Evolutionary conservation across 2,113 vertebrate species (phyloP).

Genomic region (Alaudala cheleensis): DNA sequence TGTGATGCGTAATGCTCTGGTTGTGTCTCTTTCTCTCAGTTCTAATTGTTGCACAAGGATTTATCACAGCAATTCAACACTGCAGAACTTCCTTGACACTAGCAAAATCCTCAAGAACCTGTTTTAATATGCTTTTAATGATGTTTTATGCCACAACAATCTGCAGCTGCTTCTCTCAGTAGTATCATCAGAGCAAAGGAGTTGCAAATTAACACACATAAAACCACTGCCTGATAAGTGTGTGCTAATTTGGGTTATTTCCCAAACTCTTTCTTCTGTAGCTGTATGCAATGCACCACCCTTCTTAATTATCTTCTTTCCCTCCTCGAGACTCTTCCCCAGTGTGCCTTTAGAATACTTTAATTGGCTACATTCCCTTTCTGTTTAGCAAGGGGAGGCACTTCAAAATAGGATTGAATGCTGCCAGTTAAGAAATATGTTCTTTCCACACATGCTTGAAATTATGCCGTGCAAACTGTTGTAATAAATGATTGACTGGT

Average conservation of each 20-base stretch:
- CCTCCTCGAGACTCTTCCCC: background rate
- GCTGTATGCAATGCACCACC: background rate
- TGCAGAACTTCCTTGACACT: background rate
- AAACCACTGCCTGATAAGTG: background rate
- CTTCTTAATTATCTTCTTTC: background rate
- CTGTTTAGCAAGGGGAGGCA: background rate
- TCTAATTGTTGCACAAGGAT: background rate
- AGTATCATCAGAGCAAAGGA: background rate
- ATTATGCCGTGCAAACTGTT: background rate
- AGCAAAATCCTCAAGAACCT: background rate
- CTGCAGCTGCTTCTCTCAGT: background rate
- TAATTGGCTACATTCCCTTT: background rate
- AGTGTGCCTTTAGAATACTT: background rate
- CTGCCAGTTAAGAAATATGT: slow-evolving; percentile 18
- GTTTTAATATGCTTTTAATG: background rate
- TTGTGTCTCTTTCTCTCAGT: background rate
- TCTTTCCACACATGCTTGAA: background rate
- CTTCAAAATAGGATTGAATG: background rate
- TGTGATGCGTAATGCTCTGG: background rate
- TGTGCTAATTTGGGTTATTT: background rate
- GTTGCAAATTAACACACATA: background rate
- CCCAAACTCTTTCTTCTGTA: background rate
- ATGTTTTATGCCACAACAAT: background rate
- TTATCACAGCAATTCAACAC: background rate
- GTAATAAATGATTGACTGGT: background rate